These are phyloP conservation scores for Gari tellinella DNA, from an alignment of 2,888 invertebrate genomes.

Conservation along the genomic window DNA sequence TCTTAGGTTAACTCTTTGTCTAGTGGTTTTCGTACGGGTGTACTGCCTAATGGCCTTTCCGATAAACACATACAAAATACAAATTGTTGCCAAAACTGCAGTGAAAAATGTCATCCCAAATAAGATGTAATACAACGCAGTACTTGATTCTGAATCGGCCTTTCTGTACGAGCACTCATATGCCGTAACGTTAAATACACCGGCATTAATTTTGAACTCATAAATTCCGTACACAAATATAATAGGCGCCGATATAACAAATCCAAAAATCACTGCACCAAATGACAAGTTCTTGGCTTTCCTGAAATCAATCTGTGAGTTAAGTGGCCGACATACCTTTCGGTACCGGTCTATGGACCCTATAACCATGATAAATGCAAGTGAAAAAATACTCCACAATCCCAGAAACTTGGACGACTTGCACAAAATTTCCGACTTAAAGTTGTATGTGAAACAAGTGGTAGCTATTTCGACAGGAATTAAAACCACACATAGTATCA, in stretches of 20 bases:
- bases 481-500: conserved; percentile 57
- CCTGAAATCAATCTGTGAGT: conserved; percentile 69
- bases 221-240: conserved; percentile 43
- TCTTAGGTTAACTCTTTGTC: conserved; percentile 38
- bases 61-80: no score
- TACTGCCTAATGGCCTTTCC: conserved; percentile 46
- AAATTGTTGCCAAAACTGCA: conserved; percentile 35
- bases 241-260: conserved; percentile 57
- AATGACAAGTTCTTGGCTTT: no score
- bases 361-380: conserved; percentile 50
- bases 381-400: conserved; percentile 39
- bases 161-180: conserved; percentile 49
- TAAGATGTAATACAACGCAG: conserved; percentile 35
- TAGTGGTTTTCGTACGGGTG: conserved; percentile 34
- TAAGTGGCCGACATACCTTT: conserved; percentile 68
- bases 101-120: conserved; percentile 49
- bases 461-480: conserved; percentile 61
- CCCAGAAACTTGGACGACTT: conserved; percentile 49
- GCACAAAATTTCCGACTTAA: conserved; percentile 46
- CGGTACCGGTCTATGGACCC: conserved; percentile 68
- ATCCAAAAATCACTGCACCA: no score
- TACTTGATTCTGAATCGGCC: conserved; percentile 1
- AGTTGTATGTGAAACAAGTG: conserved; percentile 55
- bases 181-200: conserved; percentile 19
- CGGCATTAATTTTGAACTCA: conserved; percentile 4